Base-by-base conservation (phyloP, 2,797 vertebrate species). In the Bradypodion pumilum region DNA sequence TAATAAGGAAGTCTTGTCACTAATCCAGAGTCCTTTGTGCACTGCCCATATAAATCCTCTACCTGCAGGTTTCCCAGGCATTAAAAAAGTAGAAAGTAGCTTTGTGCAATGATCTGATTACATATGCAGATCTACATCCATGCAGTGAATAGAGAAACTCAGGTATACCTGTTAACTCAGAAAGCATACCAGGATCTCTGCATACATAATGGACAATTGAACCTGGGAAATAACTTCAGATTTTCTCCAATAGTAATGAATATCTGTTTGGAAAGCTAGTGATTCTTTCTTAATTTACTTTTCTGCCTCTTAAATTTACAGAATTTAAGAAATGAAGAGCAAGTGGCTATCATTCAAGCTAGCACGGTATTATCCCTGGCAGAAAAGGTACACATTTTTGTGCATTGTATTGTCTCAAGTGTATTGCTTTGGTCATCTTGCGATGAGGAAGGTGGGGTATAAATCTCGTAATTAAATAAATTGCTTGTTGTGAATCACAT, bases 321-420 rank as follows among this genome's bases (percentile, higher is more conserved):
- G 99, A 99, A 99, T 91, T 95, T 99, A 93, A 97, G 99, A 92
- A 99, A 99, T 86, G 99, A 99, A 95, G 99, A 99, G 82, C 99
- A 99, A 94, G 99, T 99, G 90, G 99, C 99, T 88, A 99, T 99
- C 86, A 99, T 99, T 92, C 99, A 99, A 94, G 99, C 99, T 35
- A 99, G 98, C 91, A 99, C 99, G 0, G 99, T 99, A 60, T 93
- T 99, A 83, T 99, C 99, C 21, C 95, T 99, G 68, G 99, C 99
- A 84, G 99, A 99, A 94, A 99, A 99, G 98, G 99, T 99, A 96
- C 92, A 15, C 5, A 3, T 82, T 56, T 7, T 0, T 49, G 13
- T 42, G 16, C 19, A 75, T 56, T 37, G 76, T 19, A 7, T 21
- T 76, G 21, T 68, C 7, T 46, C 15, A 19, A 68, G 6, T n/a